These are phyloP conservation scores for Gopherus flavomarginatus DNA, from an alignment of 2,113 vertebrate genomes.

Conservation along the genomic window DNA sequence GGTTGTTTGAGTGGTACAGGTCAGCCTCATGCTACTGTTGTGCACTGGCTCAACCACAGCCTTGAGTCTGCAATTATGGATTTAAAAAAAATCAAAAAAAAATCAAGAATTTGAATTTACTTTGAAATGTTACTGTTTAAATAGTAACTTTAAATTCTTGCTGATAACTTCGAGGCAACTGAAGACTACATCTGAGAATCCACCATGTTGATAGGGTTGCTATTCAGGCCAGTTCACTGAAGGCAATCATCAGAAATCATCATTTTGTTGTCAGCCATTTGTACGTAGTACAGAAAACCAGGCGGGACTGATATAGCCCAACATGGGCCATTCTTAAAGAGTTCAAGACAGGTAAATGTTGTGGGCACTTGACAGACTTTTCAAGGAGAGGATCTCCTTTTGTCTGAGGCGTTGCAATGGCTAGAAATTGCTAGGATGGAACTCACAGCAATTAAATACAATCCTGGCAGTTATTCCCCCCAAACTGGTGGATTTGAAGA, in stretches of 20 bases:
- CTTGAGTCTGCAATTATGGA: background rate
- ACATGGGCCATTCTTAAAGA: background rate
- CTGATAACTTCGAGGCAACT: background rate
- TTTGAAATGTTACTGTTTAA: background rate
- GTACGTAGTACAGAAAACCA: background rate
- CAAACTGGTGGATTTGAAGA: background rate
- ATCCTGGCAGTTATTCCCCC: background rate
- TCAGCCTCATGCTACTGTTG: background rate
- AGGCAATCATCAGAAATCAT: constrained; percentile 39
- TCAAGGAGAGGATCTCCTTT: background rate
- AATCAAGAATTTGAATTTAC: background rate
- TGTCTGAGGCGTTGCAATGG: background rate
- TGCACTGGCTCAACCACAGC: background rate
- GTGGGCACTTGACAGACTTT: background rate
- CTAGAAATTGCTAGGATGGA: constrained; percentile 18
- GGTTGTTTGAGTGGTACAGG: background rate
- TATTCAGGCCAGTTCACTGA: background rate
- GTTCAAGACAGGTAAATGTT: background rate
- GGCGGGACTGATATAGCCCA: background rate
- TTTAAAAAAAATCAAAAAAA: background rate
- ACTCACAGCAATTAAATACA: background rate
- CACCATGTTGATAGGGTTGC: background rate
- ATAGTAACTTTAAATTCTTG: background rate
- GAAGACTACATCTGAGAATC: constrained; percentile 23
- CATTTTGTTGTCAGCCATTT: background rate